phyloP scores from a whole-genome alignment of 2,113 vertebrate genomes.

The Centropus bengalensis region DNA sequence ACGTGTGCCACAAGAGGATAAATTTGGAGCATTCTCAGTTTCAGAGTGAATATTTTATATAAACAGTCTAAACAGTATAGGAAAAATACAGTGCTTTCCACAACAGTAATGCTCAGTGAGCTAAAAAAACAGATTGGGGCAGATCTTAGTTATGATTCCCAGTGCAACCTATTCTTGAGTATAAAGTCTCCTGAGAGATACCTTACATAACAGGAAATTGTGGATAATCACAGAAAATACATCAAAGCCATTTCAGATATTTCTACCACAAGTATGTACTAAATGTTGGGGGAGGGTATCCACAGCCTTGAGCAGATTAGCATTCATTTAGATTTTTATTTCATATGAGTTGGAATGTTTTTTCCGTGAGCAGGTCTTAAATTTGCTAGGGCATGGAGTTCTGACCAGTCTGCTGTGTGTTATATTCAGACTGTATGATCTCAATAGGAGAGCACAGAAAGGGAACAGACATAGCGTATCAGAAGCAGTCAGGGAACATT shows the following conservation, averaged over 20 bases:
- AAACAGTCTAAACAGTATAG: slow-evolving; percentile 51
- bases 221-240: slow-evolving; percentile 51
- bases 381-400: not conserved
- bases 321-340: not conserved
- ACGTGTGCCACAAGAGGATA: slow-evolving; percentile 33
- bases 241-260: slow-evolving; percentile 58
- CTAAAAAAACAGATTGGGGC: slow-evolving; percentile 41
- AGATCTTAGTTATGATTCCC: slow-evolving; percentile 62
- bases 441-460: slow-evolving; percentile 42
- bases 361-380: not conserved
- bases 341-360: not conserved
- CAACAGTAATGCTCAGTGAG: slow-evolving; percentile 43
- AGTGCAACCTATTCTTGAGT: slow-evolving; percentile 63
- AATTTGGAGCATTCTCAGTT: slow-evolving; percentile 57
- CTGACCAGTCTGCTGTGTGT: not conserved
- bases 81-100: slow-evolving; percentile 59
- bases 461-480: slow-evolving; percentile 29
- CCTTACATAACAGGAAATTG: slow-evolving; percentile 69
- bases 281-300: not conserved
- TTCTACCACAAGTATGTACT: not conserved
- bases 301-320: not conserved
- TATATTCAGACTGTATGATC: slow-evolving; percentile 48
- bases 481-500: slow-evolving; percentile 65
- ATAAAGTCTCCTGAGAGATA: slow-evolving; percentile 53
- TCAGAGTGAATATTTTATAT: slow-evolving; percentile 64